These are phyloP conservation scores for Panzeria rudis DNA, from an alignment of 2,888 invertebrate genomes.

Conservation along the genomic window DNA sequence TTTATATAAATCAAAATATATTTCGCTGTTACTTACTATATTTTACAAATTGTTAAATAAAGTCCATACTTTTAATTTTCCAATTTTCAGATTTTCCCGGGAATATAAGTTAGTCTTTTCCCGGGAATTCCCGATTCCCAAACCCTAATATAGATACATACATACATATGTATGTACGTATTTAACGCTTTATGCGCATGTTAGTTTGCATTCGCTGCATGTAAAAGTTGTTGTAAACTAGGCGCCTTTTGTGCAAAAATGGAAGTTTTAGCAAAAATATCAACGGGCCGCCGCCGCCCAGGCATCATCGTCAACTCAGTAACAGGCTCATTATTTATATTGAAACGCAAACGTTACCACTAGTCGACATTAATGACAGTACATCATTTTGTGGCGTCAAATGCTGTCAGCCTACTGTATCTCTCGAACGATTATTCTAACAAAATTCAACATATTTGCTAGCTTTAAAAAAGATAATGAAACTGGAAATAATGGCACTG, in stretches of 20 bases:
- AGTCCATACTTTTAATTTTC: too few relatives aligned
- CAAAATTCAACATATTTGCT: not conserved
- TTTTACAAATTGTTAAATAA: too few relatives aligned
- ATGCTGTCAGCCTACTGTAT: slow-evolving; percentile 45
- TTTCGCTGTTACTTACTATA: too few relatives aligned
- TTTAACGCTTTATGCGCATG: slow-evolving; percentile 66
- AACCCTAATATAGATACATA: not conserved
- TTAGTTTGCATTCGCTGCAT: slow-evolving; percentile 61
- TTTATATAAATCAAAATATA: too few relatives aligned
- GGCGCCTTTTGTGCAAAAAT: slow-evolving; percentile 57
- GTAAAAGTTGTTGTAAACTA: slow-evolving; percentile 69
- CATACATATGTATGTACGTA: not conserved
- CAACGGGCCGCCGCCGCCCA: slow-evolving; percentile 39
- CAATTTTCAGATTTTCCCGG: too few relatives aligned
- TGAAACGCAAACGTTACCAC: slow-evolving; percentile 45
- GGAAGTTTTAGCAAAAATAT: slow-evolving; percentile 21
- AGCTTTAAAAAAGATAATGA: not conserved
- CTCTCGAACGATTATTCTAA: not conserved
- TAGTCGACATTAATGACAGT: slow-evolving; percentile 51
- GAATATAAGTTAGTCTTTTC: too few relatives aligned
- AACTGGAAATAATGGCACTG: slow-evolving; percentile 10
- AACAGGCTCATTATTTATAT: slow-evolving; percentile 63
- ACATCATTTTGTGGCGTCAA: slow-evolving; percentile 65
- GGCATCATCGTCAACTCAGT: slow-evolving; percentile 7
- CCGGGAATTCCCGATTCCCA: too few relatives aligned